phyloP scores from a whole-genome alignment of 2,113 vertebrate species.

The Gymnocephalus cernua region DNA sequence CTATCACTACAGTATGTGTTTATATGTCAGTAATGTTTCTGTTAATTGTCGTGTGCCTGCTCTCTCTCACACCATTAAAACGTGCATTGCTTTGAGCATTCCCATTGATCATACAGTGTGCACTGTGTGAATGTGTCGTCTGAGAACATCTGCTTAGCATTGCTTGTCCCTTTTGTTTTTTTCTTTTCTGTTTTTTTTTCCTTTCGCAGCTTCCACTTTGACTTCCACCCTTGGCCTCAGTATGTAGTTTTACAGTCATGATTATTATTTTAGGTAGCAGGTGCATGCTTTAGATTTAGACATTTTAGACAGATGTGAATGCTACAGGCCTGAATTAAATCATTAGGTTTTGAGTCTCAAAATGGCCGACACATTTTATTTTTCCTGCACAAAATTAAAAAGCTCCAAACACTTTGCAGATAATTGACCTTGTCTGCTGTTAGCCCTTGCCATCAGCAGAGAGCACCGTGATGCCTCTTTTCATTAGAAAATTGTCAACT shows the following conservation, averaged over 20 bases:
- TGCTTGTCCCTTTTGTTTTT: conserved; percentile 43
- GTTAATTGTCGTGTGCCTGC: conserved; percentile 24
- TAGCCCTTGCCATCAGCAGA: conserved; percentile 73
- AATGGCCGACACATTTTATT: conserved; percentile 29
- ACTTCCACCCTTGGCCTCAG: conserved; percentile 74
- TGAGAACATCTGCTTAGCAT: conserved; percentile 57
- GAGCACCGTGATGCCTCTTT: conserved; percentile 70
- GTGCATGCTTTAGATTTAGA: conserved; percentile 61
- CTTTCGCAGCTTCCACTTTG: conserved; percentile 74
- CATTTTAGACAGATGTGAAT: conserved; percentile 15
- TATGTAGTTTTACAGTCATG: conserved; percentile 64
- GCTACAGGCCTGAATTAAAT: conserved; percentile 16
- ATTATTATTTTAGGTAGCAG: background rate
- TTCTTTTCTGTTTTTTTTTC: conserved; percentile 11
- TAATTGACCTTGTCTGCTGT: conserved; percentile 72
- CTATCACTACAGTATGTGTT: conserved; percentile 21
- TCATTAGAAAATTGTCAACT: conserved; percentile 75
- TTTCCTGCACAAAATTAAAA: conserved; percentile 30
- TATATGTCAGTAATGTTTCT: conserved; percentile 3
- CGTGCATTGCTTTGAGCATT: conserved; percentile 21
- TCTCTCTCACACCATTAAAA: conserved; percentile 33
- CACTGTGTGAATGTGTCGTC: conserved; percentile 17
- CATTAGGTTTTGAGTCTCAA: background rate
- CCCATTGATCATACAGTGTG: conserved; percentile 42
- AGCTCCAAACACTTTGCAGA: conserved; percentile 53